Conservation (phyloP, 2,113 vertebrate species). For the Marcusenius ussheri region DNA sequence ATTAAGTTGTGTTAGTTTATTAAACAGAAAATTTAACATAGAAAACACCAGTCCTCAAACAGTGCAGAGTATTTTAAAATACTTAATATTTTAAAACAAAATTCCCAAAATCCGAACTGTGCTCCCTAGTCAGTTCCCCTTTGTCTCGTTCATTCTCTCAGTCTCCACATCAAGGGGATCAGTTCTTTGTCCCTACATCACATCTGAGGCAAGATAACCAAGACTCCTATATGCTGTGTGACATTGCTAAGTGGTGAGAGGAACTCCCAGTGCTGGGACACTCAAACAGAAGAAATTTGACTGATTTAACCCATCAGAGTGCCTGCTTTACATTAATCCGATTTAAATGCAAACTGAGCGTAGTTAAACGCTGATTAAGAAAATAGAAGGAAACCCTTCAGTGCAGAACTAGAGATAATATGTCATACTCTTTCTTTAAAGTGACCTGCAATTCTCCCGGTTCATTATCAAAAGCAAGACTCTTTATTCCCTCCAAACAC, state of each 20-base stretch:
- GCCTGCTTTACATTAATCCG: not conserved
- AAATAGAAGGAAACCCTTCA: not conserved
- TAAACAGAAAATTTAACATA: not conserved
- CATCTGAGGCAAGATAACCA: not conserved
- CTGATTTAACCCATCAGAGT: not conserved
- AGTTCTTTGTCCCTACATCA: not conserved
- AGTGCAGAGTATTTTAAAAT: not conserved
- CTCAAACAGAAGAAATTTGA: not conserved
- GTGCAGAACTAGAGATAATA: too few relatives aligned
- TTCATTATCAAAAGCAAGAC: not conserved
- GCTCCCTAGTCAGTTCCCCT: not conserved
- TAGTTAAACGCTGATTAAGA: constrained; percentile 12
- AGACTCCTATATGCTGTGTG: not conserved
- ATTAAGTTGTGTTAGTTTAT: not conserved
- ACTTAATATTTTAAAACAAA: not conserved
- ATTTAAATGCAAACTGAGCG: not conserved
- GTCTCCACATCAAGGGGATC: not conserved
- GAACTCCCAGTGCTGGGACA: not conserved
- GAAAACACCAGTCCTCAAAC: not conserved
- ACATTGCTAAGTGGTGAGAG: not conserved
- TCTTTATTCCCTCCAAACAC: not conserved
- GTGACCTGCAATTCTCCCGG: not conserved
- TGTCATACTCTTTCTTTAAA: not conserved
- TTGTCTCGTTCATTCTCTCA: not conserved
- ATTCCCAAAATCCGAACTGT: not conserved